Evolutionary conservation across 2,888 invertebrate genomes (phyloP), one percentile per base, ranked within the genome.

Genomic region (Sphaerophoria taeniata): DNA sequence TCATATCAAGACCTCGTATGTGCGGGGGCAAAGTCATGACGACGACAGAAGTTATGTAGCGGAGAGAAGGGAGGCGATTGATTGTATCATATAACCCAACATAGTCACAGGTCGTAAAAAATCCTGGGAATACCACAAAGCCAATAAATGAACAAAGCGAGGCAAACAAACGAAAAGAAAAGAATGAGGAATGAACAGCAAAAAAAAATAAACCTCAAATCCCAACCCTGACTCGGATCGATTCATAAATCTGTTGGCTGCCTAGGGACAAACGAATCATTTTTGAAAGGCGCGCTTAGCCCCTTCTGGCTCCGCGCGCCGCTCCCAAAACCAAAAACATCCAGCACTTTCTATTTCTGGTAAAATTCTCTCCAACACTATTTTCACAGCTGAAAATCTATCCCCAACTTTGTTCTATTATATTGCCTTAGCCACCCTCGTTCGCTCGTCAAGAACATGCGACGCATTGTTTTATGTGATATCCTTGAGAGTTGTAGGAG

Each of bases 71-170:
- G 11, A 39, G 53, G 51, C 39, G 67, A 31, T 58, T 70, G 56
- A 55, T 16, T 34, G 45, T 80, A 70, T 67, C 71, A 55, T 36
- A 71, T 79, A 72, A 67, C 33, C 49, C 33, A 16, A 49, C 67
- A 75, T 63, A 80, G 80, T 84, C 84, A 84, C 67, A 61, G 58
- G 71, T 84, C 80, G 71, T 79, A 84, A 84, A 84, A 67, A 84
- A 69, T 72, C 70, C 70, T 74, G 56, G 74, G 70, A 56, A 75
- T 75, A 75, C 84, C 80, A 65, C 83, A 84, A 71, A 74, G 53
- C 75, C 71, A 80, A 63, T 69, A 82, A 77, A 39, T 67, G 71
- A 83, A 73, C 73, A 83, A 53, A 71, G 34, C 24, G 24, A 55
- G 60, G 60, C 63, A 47, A 47, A 55, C 33, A 58, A 49, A 45